These are phyloP conservation scores for Siniperca chuatsi DNA, from an alignment of 2,113 vertebrate species.

Conservation along the genomic window DNA sequence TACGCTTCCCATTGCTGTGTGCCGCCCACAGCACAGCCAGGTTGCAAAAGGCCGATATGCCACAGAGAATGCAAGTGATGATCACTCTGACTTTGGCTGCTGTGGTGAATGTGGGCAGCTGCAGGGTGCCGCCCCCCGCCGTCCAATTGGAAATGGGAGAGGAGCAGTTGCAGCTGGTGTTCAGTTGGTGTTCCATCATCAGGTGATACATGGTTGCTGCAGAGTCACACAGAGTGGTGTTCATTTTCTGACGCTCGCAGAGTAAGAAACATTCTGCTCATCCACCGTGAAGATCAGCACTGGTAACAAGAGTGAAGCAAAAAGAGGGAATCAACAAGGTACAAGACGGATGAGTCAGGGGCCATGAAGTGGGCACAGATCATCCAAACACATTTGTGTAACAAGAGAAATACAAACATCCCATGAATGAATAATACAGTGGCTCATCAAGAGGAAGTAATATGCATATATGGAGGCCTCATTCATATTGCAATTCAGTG, in stretches of 20 bases:
- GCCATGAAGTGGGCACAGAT: not conserved
- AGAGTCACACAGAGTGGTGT: conserved; percentile 48
- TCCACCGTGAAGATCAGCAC: conserved; percentile 33
- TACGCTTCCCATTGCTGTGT: conserved; percentile 64
- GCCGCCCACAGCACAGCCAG: conserved; percentile 76
- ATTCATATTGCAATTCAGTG: not conserved
- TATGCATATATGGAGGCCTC: not conserved
- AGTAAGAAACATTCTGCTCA: conserved; percentile 47
- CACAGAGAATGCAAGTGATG: conserved; percentile 76
- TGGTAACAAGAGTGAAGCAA: conserved; percentile 25
- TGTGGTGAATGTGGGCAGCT: conserved; percentile 76
- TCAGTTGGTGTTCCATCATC: conserved; percentile 32
- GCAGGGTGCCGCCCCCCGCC: conserved; percentile 1
- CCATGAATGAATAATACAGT: conserved; percentile 19
- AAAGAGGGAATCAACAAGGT: conserved; percentile 8
- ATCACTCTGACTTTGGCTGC: conserved; percentile 77
- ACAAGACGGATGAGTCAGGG: conserved; percentile 20
- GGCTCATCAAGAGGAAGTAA: conserved; percentile 44
- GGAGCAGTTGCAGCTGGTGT: conserved; percentile 63
- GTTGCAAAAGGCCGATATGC: conserved; percentile 74
- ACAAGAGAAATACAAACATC: conserved; percentile 1
- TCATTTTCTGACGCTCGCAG: conserved; percentile 61
- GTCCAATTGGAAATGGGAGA: conserved; percentile 48
- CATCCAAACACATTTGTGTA: conserved; percentile 6
- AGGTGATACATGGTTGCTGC: conserved; percentile 47